phyloP scores from a whole-genome alignment of 2,113 vertebrate genomes.

The Lepus europaeus region DNA sequence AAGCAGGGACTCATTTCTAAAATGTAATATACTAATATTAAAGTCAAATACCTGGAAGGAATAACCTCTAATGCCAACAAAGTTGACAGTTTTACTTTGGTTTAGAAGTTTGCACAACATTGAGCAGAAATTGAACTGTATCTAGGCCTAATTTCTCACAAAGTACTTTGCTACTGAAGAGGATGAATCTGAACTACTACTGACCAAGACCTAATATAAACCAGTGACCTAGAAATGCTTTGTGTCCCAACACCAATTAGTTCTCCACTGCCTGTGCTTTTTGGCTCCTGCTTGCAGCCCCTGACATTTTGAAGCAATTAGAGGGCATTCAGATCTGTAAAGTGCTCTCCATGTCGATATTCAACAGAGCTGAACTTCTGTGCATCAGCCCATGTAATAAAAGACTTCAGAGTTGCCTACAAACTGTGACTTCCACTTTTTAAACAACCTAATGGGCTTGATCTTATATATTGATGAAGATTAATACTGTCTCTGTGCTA shows the following conservation, averaged over 20 bases:
- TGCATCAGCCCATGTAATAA: neutral
- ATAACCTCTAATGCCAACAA: neutral
- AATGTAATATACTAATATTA: neutral
- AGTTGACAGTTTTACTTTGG: neutral
- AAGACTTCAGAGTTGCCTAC: conserved; percentile 7
- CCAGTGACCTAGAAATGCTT: conserved; percentile 75
- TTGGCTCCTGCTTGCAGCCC: conserved; percentile 33
- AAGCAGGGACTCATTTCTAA: conserved; percentile 28
- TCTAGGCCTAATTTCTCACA: neutral
- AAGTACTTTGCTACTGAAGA: neutral
- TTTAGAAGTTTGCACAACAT: neutral
- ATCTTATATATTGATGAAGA: conserved; percentile 28
- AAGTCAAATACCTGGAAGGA: conserved; percentile 11
- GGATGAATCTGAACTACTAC: conserved; percentile 43
- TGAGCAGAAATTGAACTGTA: neutral
- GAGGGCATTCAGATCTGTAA: conserved; percentile 37
- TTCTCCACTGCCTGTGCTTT: conserved; percentile 30
- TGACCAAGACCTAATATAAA: conserved; percentile 74
- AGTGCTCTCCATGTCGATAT: neutral
- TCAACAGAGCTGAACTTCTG: conserved; percentile 62
- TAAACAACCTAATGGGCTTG: conserved; percentile 27
- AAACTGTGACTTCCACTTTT: neutral
- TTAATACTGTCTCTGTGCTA: conserved; percentile 35
- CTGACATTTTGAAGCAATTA: conserved; percentile 81
- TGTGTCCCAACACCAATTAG: conserved; percentile 71